A percentile compares a stretch with the other conserved stretches of the same genome.
phyloP scores from a whole-genome alignment of 2,888 invertebrate species.

The Amiota mariae region DNA sequence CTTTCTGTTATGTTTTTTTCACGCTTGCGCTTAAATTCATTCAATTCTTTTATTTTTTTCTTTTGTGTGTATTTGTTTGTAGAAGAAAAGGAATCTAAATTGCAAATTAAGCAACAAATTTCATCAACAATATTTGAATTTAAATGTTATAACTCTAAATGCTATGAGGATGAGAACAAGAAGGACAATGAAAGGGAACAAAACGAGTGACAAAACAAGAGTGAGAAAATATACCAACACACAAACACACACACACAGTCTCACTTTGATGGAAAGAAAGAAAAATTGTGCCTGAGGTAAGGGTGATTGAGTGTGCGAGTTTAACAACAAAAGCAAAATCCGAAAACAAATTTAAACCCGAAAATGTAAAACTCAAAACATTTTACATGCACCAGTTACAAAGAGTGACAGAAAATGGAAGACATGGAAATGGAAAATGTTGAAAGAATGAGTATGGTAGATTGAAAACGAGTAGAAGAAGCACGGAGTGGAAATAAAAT shows the following conservation, averaged over 20 bases:
- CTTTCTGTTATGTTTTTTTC: no score
- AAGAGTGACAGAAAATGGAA: slow-evolving; percentile 6
- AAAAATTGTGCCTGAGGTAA: slow-evolving; percentile 31
- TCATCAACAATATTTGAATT: slow-evolving; percentile 68
- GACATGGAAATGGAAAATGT: slow-evolving; percentile 1
- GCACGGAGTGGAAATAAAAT: slow-evolving; percentile 32
- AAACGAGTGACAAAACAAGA: no score
- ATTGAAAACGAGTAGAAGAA: slow-evolving; percentile 47
- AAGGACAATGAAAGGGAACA: no score
- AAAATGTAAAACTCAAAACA: slow-evolving; percentile 25
- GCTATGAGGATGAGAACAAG: no score
- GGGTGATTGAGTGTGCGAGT: slow-evolving; percentile 13
- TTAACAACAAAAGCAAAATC: slow-evolving; percentile 36
- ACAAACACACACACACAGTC: slow-evolving; percentile 12
- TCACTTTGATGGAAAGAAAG: slow-evolving; percentile 32
- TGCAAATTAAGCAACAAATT: slow-evolving; percentile 68
- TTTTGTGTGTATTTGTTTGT: background rate
- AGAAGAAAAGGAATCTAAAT: slow-evolving; percentile 63
- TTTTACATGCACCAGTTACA: slow-evolving; percentile 6
- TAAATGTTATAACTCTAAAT: slow-evolving; percentile 54
- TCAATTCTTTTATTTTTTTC: no score
- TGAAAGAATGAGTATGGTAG: slow-evolving; percentile 49
- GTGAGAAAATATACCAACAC: slow-evolving; percentile 21
- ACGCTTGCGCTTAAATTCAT: slow-evolving; percentile 5
- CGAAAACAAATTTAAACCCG: slow-evolving; percentile 24